These are phyloP conservation scores for Sialis fuliginosa DNA, from an alignment of 2,888 invertebrate species.

Conservation along the genomic window DNA sequence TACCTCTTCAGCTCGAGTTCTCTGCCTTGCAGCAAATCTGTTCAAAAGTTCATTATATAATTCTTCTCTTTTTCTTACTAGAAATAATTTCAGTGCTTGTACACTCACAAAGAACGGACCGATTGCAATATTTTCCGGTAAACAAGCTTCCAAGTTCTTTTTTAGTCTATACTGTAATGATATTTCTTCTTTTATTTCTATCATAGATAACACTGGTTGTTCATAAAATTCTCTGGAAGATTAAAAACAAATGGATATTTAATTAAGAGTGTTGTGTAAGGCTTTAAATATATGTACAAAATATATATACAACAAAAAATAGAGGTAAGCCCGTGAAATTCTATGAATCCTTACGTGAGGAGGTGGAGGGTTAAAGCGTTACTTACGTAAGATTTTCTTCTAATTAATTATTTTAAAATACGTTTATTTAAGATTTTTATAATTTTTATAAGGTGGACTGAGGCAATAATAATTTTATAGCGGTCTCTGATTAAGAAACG, in stretches of 20 bases:
- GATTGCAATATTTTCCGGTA: conserved; percentile 56
- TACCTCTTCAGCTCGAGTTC: conserved; percentile 43
- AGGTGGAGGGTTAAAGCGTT: too few species aligned
- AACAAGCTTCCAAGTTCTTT: conserved; percentile 39
- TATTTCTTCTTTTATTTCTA: conserved; percentile 55
- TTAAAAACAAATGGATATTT: conserved; percentile 3
- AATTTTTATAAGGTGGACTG: too few species aligned
- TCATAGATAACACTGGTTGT: conserved; percentile 40
- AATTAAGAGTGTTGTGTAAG: too few species aligned
- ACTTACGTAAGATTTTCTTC: too few species aligned
- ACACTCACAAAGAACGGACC: conserved; percentile 61
- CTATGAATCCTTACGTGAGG: too few species aligned
- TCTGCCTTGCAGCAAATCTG: conserved; percentile 52
- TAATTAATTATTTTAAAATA: too few species aligned
- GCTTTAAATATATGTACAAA: too few species aligned
- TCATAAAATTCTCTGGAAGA: conserved; percentile 29
- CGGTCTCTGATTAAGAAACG: too few species aligned
- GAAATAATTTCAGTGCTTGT: conserved; percentile 41
- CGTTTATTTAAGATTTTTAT: too few species aligned
- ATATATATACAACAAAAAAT: too few species aligned
- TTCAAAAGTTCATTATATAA: conserved; percentile 48
- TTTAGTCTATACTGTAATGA: conserved; percentile 46
- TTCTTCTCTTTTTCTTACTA: conserved; percentile 54
- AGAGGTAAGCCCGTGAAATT: too few species aligned
- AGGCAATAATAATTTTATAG: too few species aligned